A percentile compares a stretch with the other conserved stretches of the same genome.
Evolutionary conservation across 64 coral and sea anemone genomes (phyloP).

Genomic region (Montipora capricornis): DNA sequence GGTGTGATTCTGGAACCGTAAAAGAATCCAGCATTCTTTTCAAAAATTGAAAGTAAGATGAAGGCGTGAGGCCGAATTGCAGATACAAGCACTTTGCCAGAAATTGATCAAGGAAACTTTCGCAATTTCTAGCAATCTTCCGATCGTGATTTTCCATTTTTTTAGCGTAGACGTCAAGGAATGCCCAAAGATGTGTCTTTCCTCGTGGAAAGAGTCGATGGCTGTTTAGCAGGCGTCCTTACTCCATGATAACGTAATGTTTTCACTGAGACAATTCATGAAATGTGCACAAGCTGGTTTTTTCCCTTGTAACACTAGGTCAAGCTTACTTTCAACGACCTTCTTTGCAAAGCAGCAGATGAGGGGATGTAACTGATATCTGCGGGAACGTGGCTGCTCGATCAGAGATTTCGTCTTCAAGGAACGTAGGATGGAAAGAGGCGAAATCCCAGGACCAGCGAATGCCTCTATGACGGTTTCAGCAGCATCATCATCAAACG

Average conservation of each 20-base stretch:
- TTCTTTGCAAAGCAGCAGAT: slow-evolving; percentile 22
- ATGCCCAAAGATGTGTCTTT: slow-evolving; percentile 43
- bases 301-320: not conserved
- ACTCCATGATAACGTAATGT: slow-evolving; percentile 1
- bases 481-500: slow-evolving; percentile 55
- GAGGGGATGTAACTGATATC: slow-evolving; percentile 45
- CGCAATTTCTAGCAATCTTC: not conserved
- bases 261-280: not conserved
- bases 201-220: slow-evolving; percentile 5
- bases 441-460: not conserved
- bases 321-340: not conserved
- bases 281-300: slow-evolving; percentile 25
- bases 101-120: not conserved
- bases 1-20: not conserved
- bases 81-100: slow-evolving; percentile 1
- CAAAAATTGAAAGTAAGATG: slow-evolving; percentile 6
- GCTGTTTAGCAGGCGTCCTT: slow-evolving; percentile 44
- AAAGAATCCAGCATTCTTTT: not conserved
- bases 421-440: not conserved
- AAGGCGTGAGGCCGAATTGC: slow-evolving; percentile 27
- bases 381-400: not conserved
- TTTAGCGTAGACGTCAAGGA: not conserved
- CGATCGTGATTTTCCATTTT: not conserved
- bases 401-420: slow-evolving; percentile 37
- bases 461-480: not conserved